Evolutionary conservation across 2,888 invertebrate species (phyloP).

Genomic region (Gymnocheta viridis): DNA sequence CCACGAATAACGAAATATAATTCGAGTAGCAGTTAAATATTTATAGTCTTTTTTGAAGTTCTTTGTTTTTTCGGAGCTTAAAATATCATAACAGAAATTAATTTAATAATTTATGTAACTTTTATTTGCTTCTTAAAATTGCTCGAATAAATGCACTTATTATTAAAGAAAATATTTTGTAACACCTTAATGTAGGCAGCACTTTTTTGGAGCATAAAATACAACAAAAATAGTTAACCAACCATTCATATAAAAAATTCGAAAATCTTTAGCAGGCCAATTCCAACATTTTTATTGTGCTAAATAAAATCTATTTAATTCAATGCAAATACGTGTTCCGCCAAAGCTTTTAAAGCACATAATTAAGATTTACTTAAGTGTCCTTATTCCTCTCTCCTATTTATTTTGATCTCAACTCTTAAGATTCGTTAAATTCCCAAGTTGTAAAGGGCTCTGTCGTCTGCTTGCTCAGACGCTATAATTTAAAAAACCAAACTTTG

Average conservation of each 20-base stretch:
- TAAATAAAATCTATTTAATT: neutral
- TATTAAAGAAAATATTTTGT: neutral
- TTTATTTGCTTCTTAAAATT: too few relatives aligned
- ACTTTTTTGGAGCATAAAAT: too few relatives aligned
- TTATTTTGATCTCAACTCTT: slow-evolving; percentile 19
- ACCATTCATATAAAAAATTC: too few relatives aligned
- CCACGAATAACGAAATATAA: too few relatives aligned
- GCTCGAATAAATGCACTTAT: too few relatives aligned
- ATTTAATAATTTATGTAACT: too few relatives aligned
- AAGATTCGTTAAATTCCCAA: neutral
- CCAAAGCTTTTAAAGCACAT: neutral
- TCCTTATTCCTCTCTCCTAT: neutral
- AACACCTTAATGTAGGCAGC: neutral
- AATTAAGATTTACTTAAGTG: neutral
- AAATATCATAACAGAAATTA: too few relatives aligned
- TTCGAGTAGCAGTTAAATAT: too few relatives aligned
- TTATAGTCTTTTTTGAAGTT: too few relatives aligned
- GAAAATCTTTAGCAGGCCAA: too few relatives aligned
- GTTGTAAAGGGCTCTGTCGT: neutral
- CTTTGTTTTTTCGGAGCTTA: too few relatives aligned
- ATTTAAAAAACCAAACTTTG: neutral
- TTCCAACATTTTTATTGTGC: neutral
- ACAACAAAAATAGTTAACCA: too few relatives aligned
- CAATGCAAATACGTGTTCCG: neutral
- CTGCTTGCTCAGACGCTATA: neutral